Evolutionary conservation across 2,888 invertebrate species (phyloP), one percentile per base, ranked within the genome.

Genomic region (Coelogynopora nodosa): DNA sequence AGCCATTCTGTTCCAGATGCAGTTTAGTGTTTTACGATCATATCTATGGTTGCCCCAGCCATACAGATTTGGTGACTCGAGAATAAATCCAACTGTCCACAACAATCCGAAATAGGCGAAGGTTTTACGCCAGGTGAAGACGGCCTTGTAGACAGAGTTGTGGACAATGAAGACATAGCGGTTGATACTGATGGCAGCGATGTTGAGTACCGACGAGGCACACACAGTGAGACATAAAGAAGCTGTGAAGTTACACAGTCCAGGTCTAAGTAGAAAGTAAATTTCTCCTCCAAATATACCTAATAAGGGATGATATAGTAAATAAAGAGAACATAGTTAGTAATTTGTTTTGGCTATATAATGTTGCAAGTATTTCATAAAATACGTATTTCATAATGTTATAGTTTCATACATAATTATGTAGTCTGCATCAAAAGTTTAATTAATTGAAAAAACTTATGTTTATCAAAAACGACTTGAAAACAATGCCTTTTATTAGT

Each of bases 41-140:
- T 87, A 89, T 30, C 67, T 86, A 83, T 89, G 88, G 67, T 88
- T 88, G 10, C 89, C 89, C 89, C 89, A 89, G 23, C 88, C 89
- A 82, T 88, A 86, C 30, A 88, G 86, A 85, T 88, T 88, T 2
- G 88, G 88, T 84, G 88, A 27, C 80, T 89, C 88, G 5, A 88
- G 83, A 10, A 88, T 83, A 80, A 89, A 89, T 29, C 88, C 86
- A 28, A 89, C 31, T 18, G 87, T 28, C 89, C 89, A 89, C 2
- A 88, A 87, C 1, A 87, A 81, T 5, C 84, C 28, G 31, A 88
- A 88, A 30, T 87, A 87, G 13, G 87, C 31, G 10, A 86, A 29
- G 18, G 88, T 88, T 74, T 88, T 89, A 27, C 84, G 67, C 2
- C 49, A 28, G 27, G 88, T 88, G 86, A 84, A 89, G 67, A 89